phyloP scores from a whole-genome alignment of 2,888 invertebrate species.

The Drosophila buzzatii region DNA sequence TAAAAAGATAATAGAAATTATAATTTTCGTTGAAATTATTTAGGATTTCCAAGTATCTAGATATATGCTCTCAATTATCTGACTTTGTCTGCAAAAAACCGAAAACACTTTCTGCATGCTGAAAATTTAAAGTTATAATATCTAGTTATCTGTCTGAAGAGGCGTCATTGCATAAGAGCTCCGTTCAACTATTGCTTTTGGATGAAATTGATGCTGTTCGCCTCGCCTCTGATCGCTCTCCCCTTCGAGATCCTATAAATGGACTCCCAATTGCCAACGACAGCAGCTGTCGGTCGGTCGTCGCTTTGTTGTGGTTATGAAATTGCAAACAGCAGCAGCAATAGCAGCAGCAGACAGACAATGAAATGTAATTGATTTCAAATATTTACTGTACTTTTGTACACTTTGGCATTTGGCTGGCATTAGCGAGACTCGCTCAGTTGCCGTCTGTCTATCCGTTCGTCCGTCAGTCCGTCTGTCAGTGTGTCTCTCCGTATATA shows the following conservation, averaged over 20 bases:
- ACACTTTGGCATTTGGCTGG: conserved; percentile 54
- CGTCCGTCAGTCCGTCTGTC: conserved; percentile 1
- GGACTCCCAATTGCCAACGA: conserved; percentile 21
- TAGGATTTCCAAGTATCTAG: background rate
- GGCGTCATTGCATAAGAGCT: background rate
- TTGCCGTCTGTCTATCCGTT: conserved; percentile 1
- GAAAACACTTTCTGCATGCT: background rate
- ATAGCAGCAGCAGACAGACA: conserved; percentile 42
- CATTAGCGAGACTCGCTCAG: conserved; percentile 18
- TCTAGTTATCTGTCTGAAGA: background rate
- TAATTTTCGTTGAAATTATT: no score
- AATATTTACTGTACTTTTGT: conserved; percentile 64
- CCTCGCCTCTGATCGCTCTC: conserved; percentile 3
- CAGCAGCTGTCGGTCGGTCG: conserved; percentile 30
- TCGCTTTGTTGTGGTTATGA: conserved; percentile 74
- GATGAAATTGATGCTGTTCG: conserved; percentile 2
- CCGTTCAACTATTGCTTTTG: background rate
- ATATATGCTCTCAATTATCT: no score
- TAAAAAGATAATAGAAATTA: no score
- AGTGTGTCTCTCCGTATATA: background rate
- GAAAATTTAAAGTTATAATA: background rate
- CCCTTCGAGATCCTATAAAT: conserved; percentile 31
- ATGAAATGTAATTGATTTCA: conserved; percentile 75
- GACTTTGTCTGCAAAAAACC: no score
- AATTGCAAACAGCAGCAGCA: conserved; percentile 54